Percentiles rank a stretch among this genome's conserved stretches.
These are phyloP conservation scores for Pteruthius melanotis DNA, from an alignment of 2,113 vertebrate species.

Conservation along the genomic window DNA sequence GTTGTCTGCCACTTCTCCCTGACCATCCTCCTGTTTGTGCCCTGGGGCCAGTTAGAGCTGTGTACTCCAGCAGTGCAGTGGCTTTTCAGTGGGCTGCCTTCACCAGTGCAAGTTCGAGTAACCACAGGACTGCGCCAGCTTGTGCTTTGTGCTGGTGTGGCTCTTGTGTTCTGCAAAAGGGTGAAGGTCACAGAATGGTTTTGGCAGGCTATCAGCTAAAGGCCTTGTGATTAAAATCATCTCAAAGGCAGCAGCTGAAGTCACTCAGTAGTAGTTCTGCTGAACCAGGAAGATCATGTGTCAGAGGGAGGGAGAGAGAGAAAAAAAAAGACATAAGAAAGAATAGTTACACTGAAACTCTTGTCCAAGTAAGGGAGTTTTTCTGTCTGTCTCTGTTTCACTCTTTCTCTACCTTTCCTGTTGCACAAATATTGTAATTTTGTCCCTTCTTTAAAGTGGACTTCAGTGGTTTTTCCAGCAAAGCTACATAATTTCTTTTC, in stretches of 20 bases:
- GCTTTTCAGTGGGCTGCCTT: neutral
- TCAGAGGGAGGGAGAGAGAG: neutral
- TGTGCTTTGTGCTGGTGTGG: neutral
- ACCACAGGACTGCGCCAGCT: neutral
- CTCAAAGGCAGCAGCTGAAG: neutral
- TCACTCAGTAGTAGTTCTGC: neutral
- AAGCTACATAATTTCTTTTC: neutral
- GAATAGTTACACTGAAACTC: neutral
- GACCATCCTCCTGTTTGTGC: neutral
- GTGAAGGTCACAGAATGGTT: neutral
- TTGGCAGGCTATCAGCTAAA: neutral
- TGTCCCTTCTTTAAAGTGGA: neutral
- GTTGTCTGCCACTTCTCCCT: neutral
- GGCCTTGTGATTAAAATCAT: neutral
- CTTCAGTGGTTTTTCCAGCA: neutral
- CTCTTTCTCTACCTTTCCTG: neutral
- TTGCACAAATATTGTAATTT: fast-evolving
- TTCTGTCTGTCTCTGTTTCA: neutral
- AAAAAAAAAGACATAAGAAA: neutral
- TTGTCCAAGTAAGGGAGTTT: neutral
- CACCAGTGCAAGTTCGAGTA: neutral
- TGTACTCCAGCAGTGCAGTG: neutral
- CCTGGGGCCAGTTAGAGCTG: neutral
- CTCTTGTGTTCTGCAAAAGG: neutral
- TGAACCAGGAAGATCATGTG: neutral